Evolutionary conservation across 2,113 vertebrate genomes (phyloP).

Genomic region (Xiphias gladius): DNA sequence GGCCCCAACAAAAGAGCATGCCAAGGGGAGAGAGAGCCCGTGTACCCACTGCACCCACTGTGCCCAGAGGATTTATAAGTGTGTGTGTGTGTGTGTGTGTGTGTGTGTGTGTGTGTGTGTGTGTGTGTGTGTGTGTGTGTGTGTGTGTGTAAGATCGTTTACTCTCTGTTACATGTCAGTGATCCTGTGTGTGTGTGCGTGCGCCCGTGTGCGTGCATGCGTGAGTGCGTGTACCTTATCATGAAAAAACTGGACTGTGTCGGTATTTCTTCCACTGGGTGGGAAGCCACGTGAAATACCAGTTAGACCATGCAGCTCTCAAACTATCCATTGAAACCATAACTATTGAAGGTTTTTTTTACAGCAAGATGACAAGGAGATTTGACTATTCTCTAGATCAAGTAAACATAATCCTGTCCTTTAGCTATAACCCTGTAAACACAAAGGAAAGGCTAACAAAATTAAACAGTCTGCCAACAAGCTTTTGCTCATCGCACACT

Average conservation of each 20-base stretch:
- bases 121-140: constrained; percentile 7
- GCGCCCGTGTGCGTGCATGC: not conserved
- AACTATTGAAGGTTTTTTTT: constrained; percentile 10
- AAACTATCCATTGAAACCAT: constrained; percentile 11
- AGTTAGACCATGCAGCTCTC: constrained; percentile 14
- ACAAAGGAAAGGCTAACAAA: not conserved
- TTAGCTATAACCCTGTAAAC: not conserved
- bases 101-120: not conserved
- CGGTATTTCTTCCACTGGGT: constrained; percentile 11
- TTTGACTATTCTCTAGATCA: not conserved
- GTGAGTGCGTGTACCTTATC: not conserved
- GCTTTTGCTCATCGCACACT: not conserved
- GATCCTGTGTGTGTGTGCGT: constrained; percentile 11
- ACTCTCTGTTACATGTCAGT: constrained; percentile 1
- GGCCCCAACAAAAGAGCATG: constrained; percentile 56
- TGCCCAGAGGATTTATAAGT: constrained; percentile 11
- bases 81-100: constrained; percentile 21
- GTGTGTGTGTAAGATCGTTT: constrained; percentile 6
- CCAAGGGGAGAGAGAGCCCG: constrained; percentile 37
- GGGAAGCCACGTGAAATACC: constrained; percentile 27
- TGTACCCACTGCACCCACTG: constrained; percentile 21
- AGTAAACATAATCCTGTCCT: not conserved
- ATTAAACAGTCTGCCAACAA: not conserved
- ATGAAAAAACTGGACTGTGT: constrained; percentile 24
- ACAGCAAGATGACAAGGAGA: constrained; percentile 18